Evolutionary conservation across 53 echinoderm and acorn worm genomes (phyloP).

Genomic region (Mesocentrotus franciscanus): DNA sequence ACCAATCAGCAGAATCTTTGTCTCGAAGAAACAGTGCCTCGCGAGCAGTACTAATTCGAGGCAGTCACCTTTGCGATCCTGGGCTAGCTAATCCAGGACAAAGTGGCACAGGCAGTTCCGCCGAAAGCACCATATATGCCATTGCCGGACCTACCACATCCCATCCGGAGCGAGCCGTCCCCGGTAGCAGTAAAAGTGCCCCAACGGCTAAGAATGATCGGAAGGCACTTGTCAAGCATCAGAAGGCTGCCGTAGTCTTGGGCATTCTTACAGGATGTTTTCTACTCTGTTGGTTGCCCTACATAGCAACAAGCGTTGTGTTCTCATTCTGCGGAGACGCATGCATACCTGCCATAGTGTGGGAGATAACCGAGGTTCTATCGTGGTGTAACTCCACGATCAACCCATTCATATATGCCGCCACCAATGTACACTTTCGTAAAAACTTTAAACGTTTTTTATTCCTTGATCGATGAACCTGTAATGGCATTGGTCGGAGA

Average conservation of each 20-base stretch:
- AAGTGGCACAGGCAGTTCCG: neutral
- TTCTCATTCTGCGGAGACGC: constrained; percentile 23
- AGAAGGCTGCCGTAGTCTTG: constrained; percentile 61
- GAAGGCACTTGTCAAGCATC: constrained; percentile 20
- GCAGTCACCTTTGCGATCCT: no score
- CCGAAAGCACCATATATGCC: neutral
- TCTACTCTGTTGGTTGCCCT: constrained; percentile 67
- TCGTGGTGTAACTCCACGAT: constrained; percentile 84
- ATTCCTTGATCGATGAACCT: neutral
- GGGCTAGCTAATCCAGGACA: neutral
- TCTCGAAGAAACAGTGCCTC: neutral
- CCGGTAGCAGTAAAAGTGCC: neutral
- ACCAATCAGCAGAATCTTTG: neutral
- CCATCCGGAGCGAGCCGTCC: no score
- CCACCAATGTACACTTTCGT: constrained; percentile 79
- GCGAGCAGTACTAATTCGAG: neutral
- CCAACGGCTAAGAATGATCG: neutral
- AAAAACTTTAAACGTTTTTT: constrained; percentile 66
- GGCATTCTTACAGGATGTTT: constrained; percentile 61
- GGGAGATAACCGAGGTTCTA: constrained; percentile 73
- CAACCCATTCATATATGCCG: constrained; percentile 86
- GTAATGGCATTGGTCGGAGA: no score
- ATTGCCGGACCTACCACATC: neutral
- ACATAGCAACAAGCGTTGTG: constrained; percentile 43
- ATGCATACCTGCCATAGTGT: constrained; percentile 45